Base-by-base conservation (phyloP, 2,113 vertebrate species). In the Clarias gariepinus region DNA sequence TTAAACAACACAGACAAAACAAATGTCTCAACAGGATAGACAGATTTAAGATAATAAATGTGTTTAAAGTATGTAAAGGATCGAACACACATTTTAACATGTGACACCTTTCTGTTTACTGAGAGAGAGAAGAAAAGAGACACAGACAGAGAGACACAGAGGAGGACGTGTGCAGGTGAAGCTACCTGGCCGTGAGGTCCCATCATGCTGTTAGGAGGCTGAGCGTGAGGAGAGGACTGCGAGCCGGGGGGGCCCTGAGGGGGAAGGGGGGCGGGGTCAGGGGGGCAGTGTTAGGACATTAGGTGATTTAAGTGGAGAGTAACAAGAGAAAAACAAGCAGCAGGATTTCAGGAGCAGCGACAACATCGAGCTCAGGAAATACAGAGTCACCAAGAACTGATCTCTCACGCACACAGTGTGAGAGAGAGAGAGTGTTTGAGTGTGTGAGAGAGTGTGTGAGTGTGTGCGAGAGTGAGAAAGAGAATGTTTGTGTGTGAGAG, bases 131-230 rank as follows among this genome's bases (percentile, higher is more conserved):
- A 12, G 61, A 33, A 76, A 21, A 41, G 0, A 47, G 7, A 47
- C 47, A 36, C 33, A 36, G 33, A 36, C 33, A 36, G 33, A 36
- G 6, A 74, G 69, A 52, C 57, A 61, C 30, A 85, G 69, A 57
- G 85, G 83, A 88, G 76, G 55, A 90, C 84, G 82, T 89, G 88
- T 90, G 86, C 90, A 89, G 66, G 41, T 28, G 71, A 69, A 12
- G 57, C 97, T 98, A 99, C 98, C 98, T 99, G 98, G 96, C 97
- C 97, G 95, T 99, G 98, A 92, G 98, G 97, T 96, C 98, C 98
- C 98, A 99, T 99, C 98, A 99, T 99, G 96, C 96, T 98, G 97
- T 98, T 99, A 96, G 98, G 98, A 96, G 98, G 96, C 95, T 98
- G 97, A 95, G 98, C 96, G 95, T 99, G 98, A 96, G 98, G 98